Conservation (phyloP, 2,113 vertebrate genomes). For the Riparia riparia region DNA sequence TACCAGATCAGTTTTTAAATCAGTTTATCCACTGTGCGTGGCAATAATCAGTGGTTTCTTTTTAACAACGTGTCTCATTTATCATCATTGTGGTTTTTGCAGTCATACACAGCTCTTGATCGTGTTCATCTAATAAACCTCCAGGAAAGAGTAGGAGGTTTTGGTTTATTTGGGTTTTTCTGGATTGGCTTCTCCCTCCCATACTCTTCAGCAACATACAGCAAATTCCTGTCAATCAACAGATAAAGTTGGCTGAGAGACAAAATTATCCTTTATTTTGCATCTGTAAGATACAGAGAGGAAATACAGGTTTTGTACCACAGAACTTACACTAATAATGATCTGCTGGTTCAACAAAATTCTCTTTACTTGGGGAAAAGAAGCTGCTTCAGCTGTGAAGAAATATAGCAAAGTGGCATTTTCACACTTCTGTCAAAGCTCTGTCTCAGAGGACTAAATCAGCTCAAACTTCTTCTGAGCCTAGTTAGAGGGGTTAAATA, state of each 20-base stretch:
- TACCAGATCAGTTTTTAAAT: constrained; percentile 22
- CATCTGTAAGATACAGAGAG: neutral
- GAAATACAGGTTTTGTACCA: neutral
- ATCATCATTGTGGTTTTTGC: constrained; percentile 21
- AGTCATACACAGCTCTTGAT: constrained; percentile 10
- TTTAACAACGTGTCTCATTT: neutral
- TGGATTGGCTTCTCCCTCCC: neutral
- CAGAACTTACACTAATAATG: neutral
- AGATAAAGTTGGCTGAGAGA: neutral
- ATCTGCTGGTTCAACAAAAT: neutral
- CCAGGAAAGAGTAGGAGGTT: constrained; percentile 14
- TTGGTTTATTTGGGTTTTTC: constrained; percentile 2
- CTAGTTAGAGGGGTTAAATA: neutral
- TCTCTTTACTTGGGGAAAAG: neutral
- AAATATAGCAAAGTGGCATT: neutral
- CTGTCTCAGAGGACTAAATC: neutral
- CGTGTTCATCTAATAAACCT: constrained; percentile 8
- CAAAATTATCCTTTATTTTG: neutral
- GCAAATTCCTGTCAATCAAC: neutral
- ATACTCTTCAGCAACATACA: neutral
- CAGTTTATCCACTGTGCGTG: neutral
- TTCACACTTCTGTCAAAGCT: constrained; percentile 1
- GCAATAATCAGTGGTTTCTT: constrained; percentile 14
- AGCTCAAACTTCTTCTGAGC: neutral
- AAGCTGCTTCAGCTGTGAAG: neutral